Conservation (phyloP, 2,113 vertebrate species). For the Malurus elegans region DNA sequence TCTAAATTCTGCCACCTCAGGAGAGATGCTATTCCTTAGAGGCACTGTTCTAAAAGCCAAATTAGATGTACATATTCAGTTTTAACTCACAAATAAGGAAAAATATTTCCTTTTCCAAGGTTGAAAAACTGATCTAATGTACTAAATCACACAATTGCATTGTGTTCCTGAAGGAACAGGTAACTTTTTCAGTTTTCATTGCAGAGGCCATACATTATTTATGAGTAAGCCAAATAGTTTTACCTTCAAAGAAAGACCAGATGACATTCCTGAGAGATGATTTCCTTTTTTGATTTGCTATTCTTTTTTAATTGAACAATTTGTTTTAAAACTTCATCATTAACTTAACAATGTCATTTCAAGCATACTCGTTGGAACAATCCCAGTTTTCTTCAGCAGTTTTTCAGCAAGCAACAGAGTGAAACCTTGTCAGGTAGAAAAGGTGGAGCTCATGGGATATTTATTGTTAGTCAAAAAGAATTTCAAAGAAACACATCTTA, state of each 20-base stretch:
- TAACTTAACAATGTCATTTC: neutral
- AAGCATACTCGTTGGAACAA: neutral
- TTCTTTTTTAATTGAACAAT: neutral
- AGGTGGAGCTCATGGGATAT: neutral
- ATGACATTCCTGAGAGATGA: neutral
- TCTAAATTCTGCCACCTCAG: neutral
- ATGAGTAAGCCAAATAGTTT: neutral
- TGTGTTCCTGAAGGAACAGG: neutral
- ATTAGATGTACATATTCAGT: neutral
- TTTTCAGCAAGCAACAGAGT: neutral
- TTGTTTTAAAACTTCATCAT: neutral
- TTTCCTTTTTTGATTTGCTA: neutral
- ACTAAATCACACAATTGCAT: neutral
- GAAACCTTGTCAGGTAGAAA: neutral
- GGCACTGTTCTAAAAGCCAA: neutral
- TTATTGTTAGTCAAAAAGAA: neutral
- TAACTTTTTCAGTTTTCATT: neutral
- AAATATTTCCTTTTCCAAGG: neutral
- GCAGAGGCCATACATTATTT: neutral
- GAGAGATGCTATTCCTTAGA: neutral
- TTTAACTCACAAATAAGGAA: neutral
- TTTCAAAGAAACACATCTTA: neutral
- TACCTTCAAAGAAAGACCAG: neutral
- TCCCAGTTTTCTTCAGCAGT: neutral
- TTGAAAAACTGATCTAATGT: neutral